These are phyloP conservation scores for Barnardius zonarius DNA, from an alignment of 2,113 vertebrate species.

Conservation along the genomic window DNA sequence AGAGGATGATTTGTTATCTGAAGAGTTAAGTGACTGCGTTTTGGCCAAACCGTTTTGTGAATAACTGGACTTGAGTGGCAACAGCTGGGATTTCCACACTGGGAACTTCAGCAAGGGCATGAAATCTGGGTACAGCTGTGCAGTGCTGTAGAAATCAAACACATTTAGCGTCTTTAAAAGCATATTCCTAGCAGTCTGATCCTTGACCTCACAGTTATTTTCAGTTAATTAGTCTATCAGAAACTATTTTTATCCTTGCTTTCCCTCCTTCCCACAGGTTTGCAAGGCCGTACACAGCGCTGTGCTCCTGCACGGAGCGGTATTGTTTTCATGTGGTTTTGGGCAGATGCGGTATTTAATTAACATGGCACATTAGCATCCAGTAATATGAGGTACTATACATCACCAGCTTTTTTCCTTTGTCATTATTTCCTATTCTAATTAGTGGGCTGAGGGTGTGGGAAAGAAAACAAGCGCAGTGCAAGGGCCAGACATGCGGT, in stretches of 20 bases:
- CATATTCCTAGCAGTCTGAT: not conserved
- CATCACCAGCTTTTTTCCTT: not conserved
- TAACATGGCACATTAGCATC: not conserved
- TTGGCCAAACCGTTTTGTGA: not conserved
- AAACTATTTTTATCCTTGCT: not conserved
- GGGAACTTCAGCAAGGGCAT: not conserved
- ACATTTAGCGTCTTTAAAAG: not conserved
- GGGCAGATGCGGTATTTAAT: not conserved
- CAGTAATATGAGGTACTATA: not conserved
- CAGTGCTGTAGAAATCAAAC: not conserved
- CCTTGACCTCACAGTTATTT: not conserved
- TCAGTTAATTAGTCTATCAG: not conserved
- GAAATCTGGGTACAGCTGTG: not conserved
- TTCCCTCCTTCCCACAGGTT: not conserved
- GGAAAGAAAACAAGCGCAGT: not conserved
- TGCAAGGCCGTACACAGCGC: accelerated
- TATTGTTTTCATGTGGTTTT: not conserved
- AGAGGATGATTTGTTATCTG: not conserved
- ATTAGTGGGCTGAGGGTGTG: not conserved
- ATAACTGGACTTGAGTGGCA: not conserved
- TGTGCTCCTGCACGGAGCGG: not conserved
- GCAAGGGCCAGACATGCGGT: accelerated
- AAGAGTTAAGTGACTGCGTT: not conserved
- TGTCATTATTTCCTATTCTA: not conserved
- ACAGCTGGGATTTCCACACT: not conserved